Base-by-base conservation (phyloP, 2,113 vertebrate genomes). In the Prietella phreatophila region DNA sequence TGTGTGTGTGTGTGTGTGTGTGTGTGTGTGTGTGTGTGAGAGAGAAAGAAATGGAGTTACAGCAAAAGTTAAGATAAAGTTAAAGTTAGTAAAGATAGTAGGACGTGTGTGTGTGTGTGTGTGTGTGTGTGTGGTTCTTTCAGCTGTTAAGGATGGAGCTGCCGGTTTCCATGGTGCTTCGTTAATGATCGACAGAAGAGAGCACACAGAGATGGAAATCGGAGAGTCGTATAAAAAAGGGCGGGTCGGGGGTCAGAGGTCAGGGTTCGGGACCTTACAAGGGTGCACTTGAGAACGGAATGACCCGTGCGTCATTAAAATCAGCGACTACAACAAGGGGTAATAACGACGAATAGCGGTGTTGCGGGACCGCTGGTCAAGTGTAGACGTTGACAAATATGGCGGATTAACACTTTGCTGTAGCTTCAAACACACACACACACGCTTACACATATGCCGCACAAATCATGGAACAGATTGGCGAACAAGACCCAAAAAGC, bases 181-280 rank as follows among this genome's bases (percentile, higher is more conserved):
- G 81, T 90, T 90, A 90, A 85, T 90, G 90, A 91, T 87, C 87
- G 76, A 82, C 87, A 75, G 67, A 83, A 67, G 36, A 53, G 53
- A 39, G 83, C 78, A 81, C 13, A 75, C 56, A 81, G 69, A 79
- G 75, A 86, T 11, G 56, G 63, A 60, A 84, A 83, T 78, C 58
- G n/a, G 20, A 86, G 73, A 87, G 82, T 42, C 33, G 58, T 69
- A 82, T 81, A 85, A 88, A 89, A 56, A 76, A 30, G 33, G 67
- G 63, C 60, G 84, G 61, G 84, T 75, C 22, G 36, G 39, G 17
- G 47, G 71, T 73, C 56, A 60, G 55, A 19, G 82, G 67, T 56
- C 67, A 84, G n/a, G 13, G 50, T 82, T 89, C 76, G 30, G 60
- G 86, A 87, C 82, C 83, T 65, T 42, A 76, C 60, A 75, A 56